These are phyloP conservation scores for Rutpela maculata DNA, from an alignment of 2,888 invertebrate genomes.

Conservation along the genomic window DNA sequence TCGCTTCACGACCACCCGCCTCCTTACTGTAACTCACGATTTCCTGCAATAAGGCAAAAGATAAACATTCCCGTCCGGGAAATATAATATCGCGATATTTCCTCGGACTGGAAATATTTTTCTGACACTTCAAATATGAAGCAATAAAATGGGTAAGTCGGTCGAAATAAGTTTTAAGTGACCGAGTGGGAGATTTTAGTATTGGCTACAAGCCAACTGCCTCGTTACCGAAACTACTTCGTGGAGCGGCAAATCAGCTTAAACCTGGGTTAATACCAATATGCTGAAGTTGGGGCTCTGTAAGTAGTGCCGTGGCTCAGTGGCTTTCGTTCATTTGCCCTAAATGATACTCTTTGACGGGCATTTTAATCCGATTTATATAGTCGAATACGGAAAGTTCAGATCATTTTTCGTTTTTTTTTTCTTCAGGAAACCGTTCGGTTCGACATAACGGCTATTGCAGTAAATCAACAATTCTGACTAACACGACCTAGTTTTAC, in stretches of 20 bases:
- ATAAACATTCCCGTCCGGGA: background rate
- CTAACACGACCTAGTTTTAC: too few species aligned
- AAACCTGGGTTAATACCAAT: constrained; percentile 6
- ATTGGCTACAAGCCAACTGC: constrained; percentile 21
- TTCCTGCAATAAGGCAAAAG: background rate
- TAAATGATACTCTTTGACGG: background rate
- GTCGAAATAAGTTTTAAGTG: constrained; percentile 20
- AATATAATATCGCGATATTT: background rate
- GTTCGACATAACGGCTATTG: too few species aligned
- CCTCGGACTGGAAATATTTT: background rate
- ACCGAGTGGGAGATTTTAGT: constrained; percentile 8
- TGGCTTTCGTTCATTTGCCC: background rate
- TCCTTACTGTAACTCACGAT: background rate
- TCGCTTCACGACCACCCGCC: background rate
- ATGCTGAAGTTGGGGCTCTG: background rate
- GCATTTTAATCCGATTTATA: background rate
- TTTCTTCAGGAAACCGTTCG: too few species aligned
- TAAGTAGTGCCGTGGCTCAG: background rate
- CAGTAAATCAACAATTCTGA: too few species aligned
- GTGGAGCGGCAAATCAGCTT: constrained; percentile 7
- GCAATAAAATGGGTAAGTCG: constrained; percentile 23
- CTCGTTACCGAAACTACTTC: constrained; percentile 26
- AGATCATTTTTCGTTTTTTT: background rate
- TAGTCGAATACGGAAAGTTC: background rate
- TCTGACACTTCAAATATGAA: constrained; percentile 27